A percentile compares a stretch with the other conserved stretches of the same genome.
Evolutionary conservation across 2,888 invertebrate species (phyloP).

Genomic region (Argynnis bischoffii): DNA sequence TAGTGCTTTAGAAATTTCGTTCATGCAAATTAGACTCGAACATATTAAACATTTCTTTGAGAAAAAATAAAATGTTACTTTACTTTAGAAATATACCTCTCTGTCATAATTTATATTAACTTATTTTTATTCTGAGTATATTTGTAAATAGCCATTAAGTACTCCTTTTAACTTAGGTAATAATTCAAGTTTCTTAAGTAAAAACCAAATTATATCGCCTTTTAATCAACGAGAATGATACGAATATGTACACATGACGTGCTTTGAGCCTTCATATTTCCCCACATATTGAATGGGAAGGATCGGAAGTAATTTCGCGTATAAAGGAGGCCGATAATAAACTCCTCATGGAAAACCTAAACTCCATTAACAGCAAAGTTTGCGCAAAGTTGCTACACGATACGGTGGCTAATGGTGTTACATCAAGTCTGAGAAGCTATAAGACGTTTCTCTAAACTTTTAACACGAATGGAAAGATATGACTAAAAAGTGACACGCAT

Average conservation of each 20-base stretch:
- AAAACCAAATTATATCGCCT: too few relatives aligned
- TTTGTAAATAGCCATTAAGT: too few relatives aligned
- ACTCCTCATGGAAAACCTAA: not conserved
- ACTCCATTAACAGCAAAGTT: constrained; percentile 10
- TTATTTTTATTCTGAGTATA: too few relatives aligned
- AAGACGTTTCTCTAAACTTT: not conserved
- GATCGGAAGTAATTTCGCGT: constrained; percentile 1
- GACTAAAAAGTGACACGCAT: too few relatives aligned
- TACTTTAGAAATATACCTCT: too few relatives aligned
- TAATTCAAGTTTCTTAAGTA: too few relatives aligned
- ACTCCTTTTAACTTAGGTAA: too few relatives aligned
- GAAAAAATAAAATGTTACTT: too few relatives aligned
- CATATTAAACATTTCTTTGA: too few relatives aligned
- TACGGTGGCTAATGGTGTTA: constrained; percentile 8
- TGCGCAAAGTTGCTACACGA: constrained; percentile 3
- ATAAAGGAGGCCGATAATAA: not conserved
- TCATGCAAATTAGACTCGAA: too few relatives aligned
- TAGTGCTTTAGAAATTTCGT: too few relatives aligned
- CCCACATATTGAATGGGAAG: not conserved
- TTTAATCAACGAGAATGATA: not conserved
- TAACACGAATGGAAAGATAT: not conserved
- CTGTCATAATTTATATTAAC: too few relatives aligned
- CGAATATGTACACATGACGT: not conserved
- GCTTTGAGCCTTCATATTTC: not conserved
- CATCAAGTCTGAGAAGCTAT: not conserved